A percentile compares a stretch with the other conserved stretches of the same genome.
Conservation (phyloP, 2,113 vertebrate species). For the Larimichthys polyactis region DNA sequence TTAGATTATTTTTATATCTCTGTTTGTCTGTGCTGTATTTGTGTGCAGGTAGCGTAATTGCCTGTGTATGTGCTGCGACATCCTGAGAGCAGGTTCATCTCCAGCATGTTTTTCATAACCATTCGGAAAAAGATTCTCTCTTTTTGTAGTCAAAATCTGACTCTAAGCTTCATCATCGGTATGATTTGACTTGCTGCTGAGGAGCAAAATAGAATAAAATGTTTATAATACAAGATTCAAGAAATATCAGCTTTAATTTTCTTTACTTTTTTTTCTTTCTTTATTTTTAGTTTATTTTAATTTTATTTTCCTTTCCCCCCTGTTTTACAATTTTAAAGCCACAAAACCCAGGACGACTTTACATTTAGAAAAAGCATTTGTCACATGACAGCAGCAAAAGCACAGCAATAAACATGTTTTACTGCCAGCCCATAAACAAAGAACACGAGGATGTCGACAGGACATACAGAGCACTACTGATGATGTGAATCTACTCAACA, state of each 20-base stretch:
- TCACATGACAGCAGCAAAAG: conserved; percentile 31
- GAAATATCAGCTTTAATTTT: background rate
- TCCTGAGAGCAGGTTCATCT: background rate
- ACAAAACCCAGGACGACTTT: background rate
- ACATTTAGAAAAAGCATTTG: conserved; percentile 25
- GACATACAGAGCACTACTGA: conserved; percentile 2
- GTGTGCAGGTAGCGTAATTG: background rate
- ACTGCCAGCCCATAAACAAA: conserved; percentile 33
- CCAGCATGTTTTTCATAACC: background rate
- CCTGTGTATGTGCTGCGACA: background rate
- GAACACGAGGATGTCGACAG: conserved; percentile 20
- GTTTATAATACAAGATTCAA: background rate
- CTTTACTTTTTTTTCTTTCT: background rate
- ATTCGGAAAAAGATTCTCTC: conserved; percentile 5
- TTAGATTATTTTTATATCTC: conserved; percentile 2
- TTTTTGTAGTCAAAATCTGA: background rate
- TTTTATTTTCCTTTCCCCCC: background rate
- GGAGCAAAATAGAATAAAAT: background rate
- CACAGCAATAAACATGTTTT: conserved; percentile 40
- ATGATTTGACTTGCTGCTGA: background rate
- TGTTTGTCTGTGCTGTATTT: background rate
- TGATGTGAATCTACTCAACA: conserved; percentile 16
- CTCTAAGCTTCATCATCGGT: background rate
- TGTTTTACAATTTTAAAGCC: background rate
- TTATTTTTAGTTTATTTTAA: background rate